Evolutionary conservation across 2,113 vertebrate genomes (phyloP).

Genomic region (Haplochromis vanheusdeni): DNA sequence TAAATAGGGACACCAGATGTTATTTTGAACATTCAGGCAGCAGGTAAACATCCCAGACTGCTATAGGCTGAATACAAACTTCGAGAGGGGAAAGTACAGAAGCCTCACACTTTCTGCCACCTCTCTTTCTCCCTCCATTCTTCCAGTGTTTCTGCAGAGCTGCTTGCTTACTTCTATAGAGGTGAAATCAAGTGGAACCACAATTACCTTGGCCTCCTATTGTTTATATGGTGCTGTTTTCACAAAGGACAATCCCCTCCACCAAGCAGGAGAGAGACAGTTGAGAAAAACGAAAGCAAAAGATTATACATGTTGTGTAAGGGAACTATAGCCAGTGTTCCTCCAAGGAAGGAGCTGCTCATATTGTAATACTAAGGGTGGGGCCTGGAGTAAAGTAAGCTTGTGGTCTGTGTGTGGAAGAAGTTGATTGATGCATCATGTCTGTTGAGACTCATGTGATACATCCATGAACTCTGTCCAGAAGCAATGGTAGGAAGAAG

Average conservation of each 20-base stretch:
- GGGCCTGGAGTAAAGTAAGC: neutral
- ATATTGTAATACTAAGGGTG: neutral
- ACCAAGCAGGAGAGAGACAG: neutral
- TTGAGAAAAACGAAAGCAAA: neutral
- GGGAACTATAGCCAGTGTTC: neutral
- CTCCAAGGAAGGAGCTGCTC: neutral
- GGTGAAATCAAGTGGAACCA: conserved; percentile 45
- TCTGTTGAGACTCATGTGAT: neutral
- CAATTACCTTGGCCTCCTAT: conserved; percentile 46
- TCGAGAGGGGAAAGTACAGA: neutral
- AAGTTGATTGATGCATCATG: neutral
- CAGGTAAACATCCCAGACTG: neutral
- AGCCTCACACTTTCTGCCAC: neutral
- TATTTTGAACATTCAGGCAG: neutral
- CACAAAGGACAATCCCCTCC: conserved; percentile 13
- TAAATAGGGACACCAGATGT: neutral
- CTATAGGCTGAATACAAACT: neutral
- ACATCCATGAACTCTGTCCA: neutral
- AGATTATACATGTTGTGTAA: neutral
- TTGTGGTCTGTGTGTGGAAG: neutral
- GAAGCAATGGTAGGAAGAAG: neutral
- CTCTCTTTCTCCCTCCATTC: neutral
- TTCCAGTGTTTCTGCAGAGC: neutral
- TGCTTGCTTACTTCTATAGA: conserved; percentile 14
- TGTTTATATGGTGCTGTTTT: conserved; percentile 39